Percentiles rank a stretch among this genome's conserved stretches.
Conservation (phyloP, 2,113 vertebrate genomes). For the Eptesicus fuscus region DNA sequence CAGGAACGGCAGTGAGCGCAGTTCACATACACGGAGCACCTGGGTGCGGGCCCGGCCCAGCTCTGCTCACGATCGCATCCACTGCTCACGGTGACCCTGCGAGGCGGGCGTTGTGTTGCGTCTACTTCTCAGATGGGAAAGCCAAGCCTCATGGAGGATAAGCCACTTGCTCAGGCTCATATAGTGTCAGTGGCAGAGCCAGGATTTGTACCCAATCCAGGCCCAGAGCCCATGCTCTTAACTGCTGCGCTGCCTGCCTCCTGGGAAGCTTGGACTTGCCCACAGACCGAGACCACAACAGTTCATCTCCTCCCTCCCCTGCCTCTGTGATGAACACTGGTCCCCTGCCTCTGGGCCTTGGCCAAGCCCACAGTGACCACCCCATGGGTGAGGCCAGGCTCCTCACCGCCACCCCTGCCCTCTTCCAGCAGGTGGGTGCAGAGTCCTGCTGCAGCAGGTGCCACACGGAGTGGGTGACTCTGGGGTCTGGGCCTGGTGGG, state of each 20-base stretch:
- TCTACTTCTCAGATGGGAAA: neutral
- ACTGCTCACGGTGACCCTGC: neutral
- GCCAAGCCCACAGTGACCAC: slow-evolving; percentile 81
- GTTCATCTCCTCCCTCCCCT: neutral
- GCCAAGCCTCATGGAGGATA: neutral
- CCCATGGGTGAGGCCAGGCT: slow-evolving; percentile 34
- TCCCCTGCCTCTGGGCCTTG: slow-evolving; percentile 78
- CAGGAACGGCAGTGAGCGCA: no score
- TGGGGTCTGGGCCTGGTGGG: neutral
- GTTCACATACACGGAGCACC: accelerated
- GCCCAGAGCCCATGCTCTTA: neutral
- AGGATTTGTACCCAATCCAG: neutral
- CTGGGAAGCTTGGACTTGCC: neutral
- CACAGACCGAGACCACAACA: accelerated
- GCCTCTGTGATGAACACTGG: neutral
- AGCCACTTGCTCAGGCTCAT: neutral
- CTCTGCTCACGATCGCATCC: accelerated
- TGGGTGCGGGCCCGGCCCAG: neutral
- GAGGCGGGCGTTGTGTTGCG: accelerated
- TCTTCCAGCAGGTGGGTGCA: neutral
- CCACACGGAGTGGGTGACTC: neutral
- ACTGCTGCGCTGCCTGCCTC: neutral
- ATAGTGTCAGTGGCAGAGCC: neutral
- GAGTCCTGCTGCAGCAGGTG: neutral
- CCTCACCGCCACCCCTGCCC: neutral